A percentile compares a stretch with the other conserved stretches of the same genome.
These are phyloP conservation scores for Alloplasta piceator DNA, from an alignment of 2,888 invertebrate species.

Conservation along the genomic window DNA sequence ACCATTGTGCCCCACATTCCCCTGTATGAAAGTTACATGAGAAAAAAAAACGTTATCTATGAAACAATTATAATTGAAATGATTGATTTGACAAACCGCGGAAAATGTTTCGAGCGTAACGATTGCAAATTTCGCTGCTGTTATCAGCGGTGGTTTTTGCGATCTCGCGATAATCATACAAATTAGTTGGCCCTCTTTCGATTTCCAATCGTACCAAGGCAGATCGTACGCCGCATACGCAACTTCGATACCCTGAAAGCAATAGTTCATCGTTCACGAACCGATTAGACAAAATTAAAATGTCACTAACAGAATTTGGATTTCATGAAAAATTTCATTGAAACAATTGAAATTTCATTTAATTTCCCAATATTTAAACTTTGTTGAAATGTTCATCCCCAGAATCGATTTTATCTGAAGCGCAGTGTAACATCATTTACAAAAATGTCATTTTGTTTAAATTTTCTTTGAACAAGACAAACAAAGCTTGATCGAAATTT, in stretches of 20 bases:
- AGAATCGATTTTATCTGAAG: too few species aligned
- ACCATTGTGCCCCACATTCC: too few species aligned
- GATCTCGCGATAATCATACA: constrained; percentile 37
- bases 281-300: too few species aligned
- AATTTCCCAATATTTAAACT: too few species aligned
- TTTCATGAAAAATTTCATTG: too few species aligned
- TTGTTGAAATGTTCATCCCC: too few species aligned
- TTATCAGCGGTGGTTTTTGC: constrained; percentile 42
- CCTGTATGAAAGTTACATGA: not conserved
- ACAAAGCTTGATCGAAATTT: too few species aligned
- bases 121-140: constrained; percentile 46
- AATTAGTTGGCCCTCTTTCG: constrained; percentile 38
- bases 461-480: too few species aligned
- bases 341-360: too few species aligned
- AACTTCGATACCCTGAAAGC: constrained; percentile 41
- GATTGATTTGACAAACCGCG: constrained; percentile 41
- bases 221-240: constrained; percentile 52
- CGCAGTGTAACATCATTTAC: too few species aligned
- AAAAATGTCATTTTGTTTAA: too few species aligned
- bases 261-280: not conserved
- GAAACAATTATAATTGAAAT: not conserved
- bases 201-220: constrained; percentile 53
- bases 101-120: constrained; percentile 53
- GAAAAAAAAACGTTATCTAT: not conserved
- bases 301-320: too few species aligned